These are phyloP conservation scores for Miichthys miiuy DNA, from an alignment of 2,797 vertebrate species.

Conservation along the genomic window DNA sequence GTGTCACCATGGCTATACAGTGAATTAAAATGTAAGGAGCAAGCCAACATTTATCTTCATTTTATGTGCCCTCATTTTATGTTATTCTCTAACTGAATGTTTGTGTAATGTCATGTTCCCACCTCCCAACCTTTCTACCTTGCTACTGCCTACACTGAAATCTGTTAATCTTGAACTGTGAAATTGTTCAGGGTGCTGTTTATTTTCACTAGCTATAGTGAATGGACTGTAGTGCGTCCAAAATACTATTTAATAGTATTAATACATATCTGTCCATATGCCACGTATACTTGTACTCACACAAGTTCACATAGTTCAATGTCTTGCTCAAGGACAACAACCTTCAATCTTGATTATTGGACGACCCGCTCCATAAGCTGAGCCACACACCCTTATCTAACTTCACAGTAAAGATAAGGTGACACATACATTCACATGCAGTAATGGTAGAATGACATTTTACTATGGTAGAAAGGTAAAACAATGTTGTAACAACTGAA, in stretches of 20 bases:
- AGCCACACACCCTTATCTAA: not conserved
- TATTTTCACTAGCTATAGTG: not conserved
- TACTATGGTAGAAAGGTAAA: not conserved
- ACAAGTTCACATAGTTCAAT: not conserved
- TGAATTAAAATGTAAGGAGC: too few relatives aligned
- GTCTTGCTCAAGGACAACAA: not conserved
- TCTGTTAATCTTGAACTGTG: not conserved
- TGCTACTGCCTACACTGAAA: not conserved
- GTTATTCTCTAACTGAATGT: too few relatives aligned
- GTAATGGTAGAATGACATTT: not conserved
- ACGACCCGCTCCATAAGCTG: too few relatives aligned
- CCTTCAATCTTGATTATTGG: not conserved
- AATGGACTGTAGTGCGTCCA: not conserved
- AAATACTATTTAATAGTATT: too few relatives aligned
- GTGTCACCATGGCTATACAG: too few relatives aligned
- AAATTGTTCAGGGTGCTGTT: not conserved
- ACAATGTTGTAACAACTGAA: not conserved
- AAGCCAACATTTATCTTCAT: too few relatives aligned
- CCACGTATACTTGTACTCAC: not conserved
- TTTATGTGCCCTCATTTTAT: too few relatives aligned
- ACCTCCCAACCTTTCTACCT: not conserved
- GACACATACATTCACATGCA: not conserved
- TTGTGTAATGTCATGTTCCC: too few relatives aligned
- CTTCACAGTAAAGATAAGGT: not conserved
- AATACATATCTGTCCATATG: not conserved